Percentiles rank a stretch among this genome's conserved stretches.
Conservation (phyloP, 2,888 invertebrate genomes). For the Acrobasis repandana region DNA sequence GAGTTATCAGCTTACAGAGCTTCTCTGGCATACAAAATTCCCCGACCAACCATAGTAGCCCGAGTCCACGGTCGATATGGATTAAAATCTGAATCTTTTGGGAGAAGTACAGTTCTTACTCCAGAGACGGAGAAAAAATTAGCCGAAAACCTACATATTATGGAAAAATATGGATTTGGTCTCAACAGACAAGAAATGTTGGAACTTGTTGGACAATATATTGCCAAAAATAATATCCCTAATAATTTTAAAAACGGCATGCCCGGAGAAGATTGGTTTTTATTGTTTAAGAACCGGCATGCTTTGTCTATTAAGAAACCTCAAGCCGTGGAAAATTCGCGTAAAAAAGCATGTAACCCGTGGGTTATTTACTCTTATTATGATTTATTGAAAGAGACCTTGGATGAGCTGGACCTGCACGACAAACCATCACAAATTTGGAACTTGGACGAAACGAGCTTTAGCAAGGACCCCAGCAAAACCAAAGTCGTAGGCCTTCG, state of each 20-base stretch:
- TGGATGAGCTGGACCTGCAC: constrained; percentile 18
- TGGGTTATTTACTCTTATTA: constrained; percentile 33
- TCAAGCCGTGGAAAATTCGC: constrained; percentile 33
- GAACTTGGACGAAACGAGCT: constrained; percentile 35
- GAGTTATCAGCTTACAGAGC: constrained; percentile 16
- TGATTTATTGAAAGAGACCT: constrained; percentile 28
- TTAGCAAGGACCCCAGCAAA: constrained; percentile 34
- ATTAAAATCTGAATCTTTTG: constrained; percentile 10
- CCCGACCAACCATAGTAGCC: constrained; percentile 16
- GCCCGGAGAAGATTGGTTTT: no score
- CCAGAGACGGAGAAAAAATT: background rate
- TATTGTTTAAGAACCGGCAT: no score
- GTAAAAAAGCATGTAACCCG: constrained; percentile 29
- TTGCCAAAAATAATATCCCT: no score
- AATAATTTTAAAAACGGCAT: no score
- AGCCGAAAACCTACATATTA: background rate
- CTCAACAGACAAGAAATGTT: no score
- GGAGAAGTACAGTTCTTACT: background rate
- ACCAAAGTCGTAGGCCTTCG: constrained; percentile 35
- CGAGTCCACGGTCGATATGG: constrained; percentile 16
- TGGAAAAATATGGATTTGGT: no score
- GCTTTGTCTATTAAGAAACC: no score
- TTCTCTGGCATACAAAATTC: constrained; percentile 12
- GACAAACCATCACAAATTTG: constrained; percentile 27
- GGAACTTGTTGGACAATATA: no score